phyloP scores from a whole-genome alignment of 2,888 invertebrate genomes.

The Acrobasis suavella region DNA sequence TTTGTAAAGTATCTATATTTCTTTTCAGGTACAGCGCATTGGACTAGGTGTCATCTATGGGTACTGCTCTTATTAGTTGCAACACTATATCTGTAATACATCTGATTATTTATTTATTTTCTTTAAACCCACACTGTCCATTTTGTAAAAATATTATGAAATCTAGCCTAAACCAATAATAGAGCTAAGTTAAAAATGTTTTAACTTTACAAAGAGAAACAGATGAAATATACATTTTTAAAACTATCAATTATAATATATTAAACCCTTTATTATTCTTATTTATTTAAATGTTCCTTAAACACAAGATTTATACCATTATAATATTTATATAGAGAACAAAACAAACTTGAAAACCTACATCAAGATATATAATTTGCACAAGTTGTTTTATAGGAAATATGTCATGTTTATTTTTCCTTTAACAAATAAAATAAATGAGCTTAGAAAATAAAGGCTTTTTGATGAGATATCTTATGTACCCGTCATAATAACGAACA shows the following conservation, averaged over 20 bases:
- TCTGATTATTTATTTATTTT: constrained; percentile 24
- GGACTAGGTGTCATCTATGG: constrained; percentile 61
- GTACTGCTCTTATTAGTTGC: constrained; percentile 47
- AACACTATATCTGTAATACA: constrained; percentile 44
- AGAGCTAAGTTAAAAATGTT: constrained; percentile 23
- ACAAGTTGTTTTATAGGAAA: not conserved
- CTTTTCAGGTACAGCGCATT: constrained; percentile 62
- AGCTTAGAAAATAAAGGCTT: constrained; percentile 18
- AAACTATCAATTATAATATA: no score
- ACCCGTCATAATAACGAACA: constrained; percentile 4
- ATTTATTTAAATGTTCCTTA: no score
- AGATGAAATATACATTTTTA: not conserved
- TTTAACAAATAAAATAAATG: constrained; percentile 1
- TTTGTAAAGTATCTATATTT: constrained; percentile 18
- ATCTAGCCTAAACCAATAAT: constrained; percentile 22
- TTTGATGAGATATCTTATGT: constrained; percentile 1
- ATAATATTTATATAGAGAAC: no score
- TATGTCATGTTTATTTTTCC: no score
- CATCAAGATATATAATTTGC: not conserved
- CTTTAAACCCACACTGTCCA: constrained; percentile 35
- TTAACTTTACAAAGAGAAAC: not conserved
- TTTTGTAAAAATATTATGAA: constrained; percentile 30
- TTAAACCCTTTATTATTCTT: no score
- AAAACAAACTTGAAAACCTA: no score
- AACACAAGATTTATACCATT: no score